Base-by-base conservation (phyloP, 2,888 invertebrate species). In the Steromphala cineraria region DNA sequence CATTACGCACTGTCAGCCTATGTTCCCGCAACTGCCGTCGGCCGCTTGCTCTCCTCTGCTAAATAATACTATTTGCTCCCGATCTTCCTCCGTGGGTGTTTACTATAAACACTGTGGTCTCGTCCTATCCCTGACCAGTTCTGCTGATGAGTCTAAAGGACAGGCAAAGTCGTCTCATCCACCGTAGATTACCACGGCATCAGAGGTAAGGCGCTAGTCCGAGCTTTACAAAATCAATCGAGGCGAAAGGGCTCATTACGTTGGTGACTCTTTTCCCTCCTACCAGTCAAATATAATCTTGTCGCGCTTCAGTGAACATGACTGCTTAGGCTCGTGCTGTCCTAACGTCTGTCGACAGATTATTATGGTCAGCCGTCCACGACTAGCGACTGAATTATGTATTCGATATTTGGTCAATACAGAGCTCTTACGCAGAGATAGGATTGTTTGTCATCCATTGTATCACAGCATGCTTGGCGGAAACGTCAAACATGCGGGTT, bases 61-160 rank as follows among this genome's bases (percentile, higher is more conserved):
- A 78, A 80, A 81, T 81, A 81, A 78, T 81, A 81, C 74, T 81
- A 81, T 81, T 81, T 81, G 78, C 78, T 81, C 78, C 55, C 81
- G 74, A 81, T 77, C 81, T 78, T 78, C 75, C 78, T 78, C 74
- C 53, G 52, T 62, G 78, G 78, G 36, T 74, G 78, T 81, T 40
- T 80, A 77, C 53, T 46, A 71, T 78, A 53, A 56, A 81, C 78
- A 78, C 46, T 40, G 71, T 71, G 71, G 71, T 71, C 71, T 36
- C 19, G 40, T 71, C 71, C 71, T 40, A 71, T 71, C 28, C 40
- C 71, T 36, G 28, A 36, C 71, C 31, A 36, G 19, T n/a, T 8
- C 71, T 71, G 71, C 19, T 31, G 40, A 28, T 40, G 19, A 36
- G 28, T 19, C 71, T 40, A 19, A 31, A 15, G 40, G 71, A 36